These are phyloP conservation scores for Tachina grossa DNA, from an alignment of 2,888 invertebrate species.

Conservation along the genomic window DNA sequence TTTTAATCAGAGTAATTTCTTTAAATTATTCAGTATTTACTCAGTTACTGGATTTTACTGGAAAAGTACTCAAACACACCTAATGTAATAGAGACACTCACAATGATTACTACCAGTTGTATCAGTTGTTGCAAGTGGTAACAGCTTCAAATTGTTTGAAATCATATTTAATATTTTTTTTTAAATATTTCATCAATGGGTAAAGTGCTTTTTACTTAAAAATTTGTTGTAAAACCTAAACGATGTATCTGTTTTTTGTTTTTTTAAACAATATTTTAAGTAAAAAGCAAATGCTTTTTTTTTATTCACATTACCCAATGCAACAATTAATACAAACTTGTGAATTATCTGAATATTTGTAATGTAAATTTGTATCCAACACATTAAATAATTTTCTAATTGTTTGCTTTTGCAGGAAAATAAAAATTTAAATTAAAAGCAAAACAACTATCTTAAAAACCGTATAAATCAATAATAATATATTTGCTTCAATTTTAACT, in stretches of 20 bases:
- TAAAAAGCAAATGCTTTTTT: too few species aligned
- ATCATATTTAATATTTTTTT: background rate
- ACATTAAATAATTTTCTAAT: constrained; percentile 12
- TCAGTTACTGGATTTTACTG: too few species aligned
- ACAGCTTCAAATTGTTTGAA: too few species aligned
- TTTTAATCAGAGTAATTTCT: too few species aligned
- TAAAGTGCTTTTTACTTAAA: too few species aligned
- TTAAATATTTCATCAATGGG: too few species aligned
- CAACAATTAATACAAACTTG: background rate
- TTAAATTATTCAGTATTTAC: too few species aligned
- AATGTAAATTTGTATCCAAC: constrained; percentile 21
- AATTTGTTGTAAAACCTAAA: too few species aligned
- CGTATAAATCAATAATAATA: constrained; percentile 46
- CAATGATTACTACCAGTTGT: background rate
- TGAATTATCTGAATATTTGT: background rate
- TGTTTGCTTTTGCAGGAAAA: constrained; percentile 26
- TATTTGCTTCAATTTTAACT: constrained; percentile 60
- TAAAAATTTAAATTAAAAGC: background rate
- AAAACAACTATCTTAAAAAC: constrained; percentile 21
- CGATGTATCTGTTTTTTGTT: too few species aligned
- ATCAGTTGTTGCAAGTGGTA: background rate
- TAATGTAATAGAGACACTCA: background rate
- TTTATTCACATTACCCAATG: too few species aligned
- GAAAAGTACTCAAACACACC: too few species aligned
- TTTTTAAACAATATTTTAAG: too few species aligned